phyloP scores from a whole-genome alignment of 2,888 invertebrate genomes.

The Girardia tigrina region DNA sequence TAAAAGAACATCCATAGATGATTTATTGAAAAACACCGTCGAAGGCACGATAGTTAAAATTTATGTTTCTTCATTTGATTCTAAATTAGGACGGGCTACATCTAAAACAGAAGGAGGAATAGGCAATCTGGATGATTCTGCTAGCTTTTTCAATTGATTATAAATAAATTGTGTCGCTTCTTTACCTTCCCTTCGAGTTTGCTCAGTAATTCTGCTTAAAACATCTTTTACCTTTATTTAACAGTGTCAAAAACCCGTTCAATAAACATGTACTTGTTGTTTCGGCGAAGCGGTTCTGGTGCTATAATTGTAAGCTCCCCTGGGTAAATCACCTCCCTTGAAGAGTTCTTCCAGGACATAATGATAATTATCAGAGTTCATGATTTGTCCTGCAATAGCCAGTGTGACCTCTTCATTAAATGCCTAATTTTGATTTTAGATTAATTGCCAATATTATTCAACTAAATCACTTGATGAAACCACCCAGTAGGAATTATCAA shows the following conservation, averaged over 20 bases:
- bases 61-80: too few relatives aligned
- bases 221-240: background rate
- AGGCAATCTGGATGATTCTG: background rate
- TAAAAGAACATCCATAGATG: too few relatives aligned
- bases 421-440: conserved; percentile 41
- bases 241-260: background rate
- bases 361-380: conserved; percentile 46
- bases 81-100: too few relatives aligned
- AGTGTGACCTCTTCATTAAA: conserved; percentile 46
- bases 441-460: conserved; percentile 6
- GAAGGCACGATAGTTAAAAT: too few relatives aligned
- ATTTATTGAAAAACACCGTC: too few relatives aligned
- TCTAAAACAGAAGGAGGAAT: background rate
- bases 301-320: conserved; percentile 41
- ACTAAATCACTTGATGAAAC: conserved; percentile 45
- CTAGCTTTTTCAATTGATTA: background rate
- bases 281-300: conserved; percentile 41
- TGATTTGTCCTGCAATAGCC: conserved; percentile 46
- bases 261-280: conserved; percentile 41
- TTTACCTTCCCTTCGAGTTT: background rate
- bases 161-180: background rate
- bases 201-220: background rate
- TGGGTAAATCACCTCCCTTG: conserved; percentile 42
- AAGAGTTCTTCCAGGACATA: conserved; percentile 47
- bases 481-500: conserved; percentile 48